Evolutionary conservation across 1,140 invertebrate genomes (phyloP).

Genomic region (Dysdera silvatica): DNA sequence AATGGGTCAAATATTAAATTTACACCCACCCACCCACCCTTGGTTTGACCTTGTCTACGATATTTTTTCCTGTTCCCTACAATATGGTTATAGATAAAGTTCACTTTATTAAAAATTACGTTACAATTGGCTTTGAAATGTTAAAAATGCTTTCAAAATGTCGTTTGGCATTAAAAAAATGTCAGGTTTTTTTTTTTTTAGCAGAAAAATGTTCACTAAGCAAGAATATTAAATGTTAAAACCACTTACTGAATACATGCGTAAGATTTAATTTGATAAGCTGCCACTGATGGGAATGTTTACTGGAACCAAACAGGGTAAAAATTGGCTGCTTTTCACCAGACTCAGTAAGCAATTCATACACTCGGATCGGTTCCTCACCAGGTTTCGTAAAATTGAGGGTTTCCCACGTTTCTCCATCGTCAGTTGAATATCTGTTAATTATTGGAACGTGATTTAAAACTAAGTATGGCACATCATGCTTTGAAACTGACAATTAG

Average conservation of each 20-base stretch:
- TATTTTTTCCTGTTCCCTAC: no score
- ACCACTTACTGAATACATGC: slow-evolving; percentile 56
- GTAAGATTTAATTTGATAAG: slow-evolving; percentile 72
- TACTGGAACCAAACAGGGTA: slow-evolving; percentile 77
- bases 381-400: slow-evolving; percentile 58
- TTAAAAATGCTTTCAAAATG: slow-evolving; percentile 33
- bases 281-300: slow-evolving; percentile 70
- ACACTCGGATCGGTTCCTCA: slow-evolving; percentile 58
- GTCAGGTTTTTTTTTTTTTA: not conserved
- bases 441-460: slow-evolving; percentile 5
- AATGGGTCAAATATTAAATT: no score
- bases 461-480: not conserved
- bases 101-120: no score
- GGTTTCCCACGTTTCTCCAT: slow-evolving; percentile 69
- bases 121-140: slow-evolving; percentile 9
- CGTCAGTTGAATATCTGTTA: slow-evolving; percentile 67
- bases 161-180: slow-evolving; percentile 18
- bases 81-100: no score
- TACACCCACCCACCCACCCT: no score
- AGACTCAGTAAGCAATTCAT: slow-evolving; percentile 82
- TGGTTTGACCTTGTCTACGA: no score
- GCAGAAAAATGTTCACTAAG: not conserved
- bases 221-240: slow-evolving; percentile 1
- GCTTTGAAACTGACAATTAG: slow-evolving; percentile 3
- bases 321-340: slow-evolving; percentile 85